phyloP scores from a whole-genome alignment of 2,113 vertebrate species.

The Triplophysa dalaica region DNA sequence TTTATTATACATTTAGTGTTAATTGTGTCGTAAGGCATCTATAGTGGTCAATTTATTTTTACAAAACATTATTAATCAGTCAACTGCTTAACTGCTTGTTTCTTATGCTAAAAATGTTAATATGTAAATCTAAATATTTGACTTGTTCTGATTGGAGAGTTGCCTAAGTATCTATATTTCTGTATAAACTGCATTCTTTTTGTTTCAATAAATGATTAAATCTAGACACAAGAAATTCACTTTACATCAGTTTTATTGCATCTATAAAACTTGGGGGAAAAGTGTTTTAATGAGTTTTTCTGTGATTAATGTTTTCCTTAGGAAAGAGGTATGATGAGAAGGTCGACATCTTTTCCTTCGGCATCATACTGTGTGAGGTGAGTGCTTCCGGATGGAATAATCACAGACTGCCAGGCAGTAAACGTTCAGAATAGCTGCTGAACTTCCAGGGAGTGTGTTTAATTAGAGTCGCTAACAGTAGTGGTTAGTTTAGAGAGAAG shows the following conservation, averaged over 20 bases:
- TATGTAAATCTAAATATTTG: too few species aligned
- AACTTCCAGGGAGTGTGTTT: conserved; percentile 12
- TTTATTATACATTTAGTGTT: neutral
- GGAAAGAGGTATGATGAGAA: conserved; percentile 95
- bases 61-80: too few species aligned
- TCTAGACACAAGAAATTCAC: too few species aligned
- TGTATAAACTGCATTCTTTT: too few species aligned
- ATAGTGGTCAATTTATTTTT: too few species aligned
- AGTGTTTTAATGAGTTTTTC: neutral
- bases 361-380: conserved; percentile 97
- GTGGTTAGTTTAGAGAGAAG: neutral
- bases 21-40: neutral
- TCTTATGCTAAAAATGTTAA: too few species aligned
- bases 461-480: conserved; percentile 29
- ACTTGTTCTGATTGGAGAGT: too few species aligned
- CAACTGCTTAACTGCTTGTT: too few species aligned
- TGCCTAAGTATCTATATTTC: too few species aligned
- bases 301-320: conserved; percentile 56
- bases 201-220: too few species aligned
- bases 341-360: conserved; percentile 97
- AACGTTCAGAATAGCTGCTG: conserved; percentile 27
- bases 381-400: conserved; percentile 53
- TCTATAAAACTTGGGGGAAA: neutral
- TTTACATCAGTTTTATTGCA: too few species aligned
- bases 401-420: conserved; percentile 16